Percentiles rank a stretch among this genome's conserved stretches.
Conservation (phyloP, 2,113 vertebrate genomes). For the Actenoides hombroni region DNA sequence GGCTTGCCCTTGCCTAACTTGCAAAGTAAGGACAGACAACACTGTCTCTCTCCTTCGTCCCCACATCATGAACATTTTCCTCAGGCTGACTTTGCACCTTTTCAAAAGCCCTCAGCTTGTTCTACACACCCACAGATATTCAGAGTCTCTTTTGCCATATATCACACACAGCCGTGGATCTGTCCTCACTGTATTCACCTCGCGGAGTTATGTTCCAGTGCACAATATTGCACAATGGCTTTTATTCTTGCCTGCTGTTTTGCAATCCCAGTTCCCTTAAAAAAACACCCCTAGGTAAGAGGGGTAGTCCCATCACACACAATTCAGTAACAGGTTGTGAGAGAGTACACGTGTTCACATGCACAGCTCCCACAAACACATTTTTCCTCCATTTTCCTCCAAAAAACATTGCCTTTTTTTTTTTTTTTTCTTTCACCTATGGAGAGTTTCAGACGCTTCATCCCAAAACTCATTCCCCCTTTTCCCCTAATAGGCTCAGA, state of each 20-base stretch:
- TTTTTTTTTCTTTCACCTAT: neutral
- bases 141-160: neutral
- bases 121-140: neutral
- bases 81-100: neutral
- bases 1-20: neutral
- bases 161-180: neutral
- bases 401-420: neutral
- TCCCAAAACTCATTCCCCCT: neutral
- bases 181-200: neutral
- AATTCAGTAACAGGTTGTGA: neutral
- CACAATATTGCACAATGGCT: neutral
- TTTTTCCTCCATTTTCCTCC: neutral
- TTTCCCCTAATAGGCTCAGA: neutral
- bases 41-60: neutral
- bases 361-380: neutral
- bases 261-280: neutral
- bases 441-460: neutral
- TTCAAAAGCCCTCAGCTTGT: neutral
- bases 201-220: neutral
- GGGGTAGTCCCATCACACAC: neutral
- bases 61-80: neutral
- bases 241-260: neutral
- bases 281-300: neutral
- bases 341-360: fast-evolving
- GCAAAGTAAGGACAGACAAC: neutral